Evolutionary conservation across 2,888 invertebrate genomes (phyloP).

Genomic region (Lottia gigantea): DNA sequence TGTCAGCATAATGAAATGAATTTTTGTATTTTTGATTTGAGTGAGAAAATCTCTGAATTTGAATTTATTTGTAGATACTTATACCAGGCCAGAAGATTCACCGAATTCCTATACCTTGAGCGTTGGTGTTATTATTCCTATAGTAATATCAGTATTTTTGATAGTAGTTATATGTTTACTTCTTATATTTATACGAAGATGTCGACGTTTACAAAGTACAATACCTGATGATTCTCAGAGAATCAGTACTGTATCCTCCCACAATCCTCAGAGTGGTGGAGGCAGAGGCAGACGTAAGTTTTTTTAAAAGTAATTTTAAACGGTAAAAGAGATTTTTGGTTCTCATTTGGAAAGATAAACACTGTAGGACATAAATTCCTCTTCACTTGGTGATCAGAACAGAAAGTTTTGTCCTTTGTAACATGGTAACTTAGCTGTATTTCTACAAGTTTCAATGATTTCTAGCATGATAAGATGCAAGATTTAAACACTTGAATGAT

Average conservation of each 20-base stretch:
- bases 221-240: constrained; percentile 12
- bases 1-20: neutral
- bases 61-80: constrained; percentile 13
- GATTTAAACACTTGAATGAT: no score
- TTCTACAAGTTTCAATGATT: no score
- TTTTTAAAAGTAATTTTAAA: no score
- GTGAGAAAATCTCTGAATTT: neutral
- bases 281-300: neutral
- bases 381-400: no score
- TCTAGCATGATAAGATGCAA: no score
- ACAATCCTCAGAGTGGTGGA: constrained; percentile 8
- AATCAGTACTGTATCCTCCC: neutral
- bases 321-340: no score
- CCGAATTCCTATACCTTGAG: constrained; percentile 43
- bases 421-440: no score
- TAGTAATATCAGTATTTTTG: constrained; percentile 54
- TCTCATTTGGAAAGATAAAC: no score
- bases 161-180: constrained; percentile 53
- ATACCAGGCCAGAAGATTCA: constrained; percentile 23
- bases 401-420: no score
- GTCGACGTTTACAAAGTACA: constrained; percentile 32
- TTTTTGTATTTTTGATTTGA: neutral
- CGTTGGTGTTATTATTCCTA: constrained; percentile 54
- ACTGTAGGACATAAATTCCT: no score
- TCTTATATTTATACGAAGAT: constrained; percentile 53